A percentile compares a stretch with the other conserved stretches of the same genome.
Conservation (phyloP, 2,888 invertebrate genomes). For the Tromatobia lineatoria region DNA sequence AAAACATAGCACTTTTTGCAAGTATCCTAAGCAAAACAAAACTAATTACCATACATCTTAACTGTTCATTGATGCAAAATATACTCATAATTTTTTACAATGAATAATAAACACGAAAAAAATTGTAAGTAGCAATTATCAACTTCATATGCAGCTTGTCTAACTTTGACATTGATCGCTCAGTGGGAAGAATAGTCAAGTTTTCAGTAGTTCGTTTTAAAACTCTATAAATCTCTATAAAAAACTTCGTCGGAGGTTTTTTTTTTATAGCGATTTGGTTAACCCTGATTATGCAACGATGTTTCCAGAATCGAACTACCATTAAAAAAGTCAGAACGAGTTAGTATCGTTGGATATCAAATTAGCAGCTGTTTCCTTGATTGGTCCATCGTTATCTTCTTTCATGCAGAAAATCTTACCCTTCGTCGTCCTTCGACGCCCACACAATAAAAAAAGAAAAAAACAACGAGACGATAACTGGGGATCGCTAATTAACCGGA, state of each 20-base stretch:
- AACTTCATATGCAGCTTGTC: neutral
- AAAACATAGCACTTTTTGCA: neutral
- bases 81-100: too few relatives aligned
- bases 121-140: too few relatives aligned
- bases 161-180: neutral
- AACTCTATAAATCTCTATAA: neutral
- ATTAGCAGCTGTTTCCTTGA: slow-evolving; percentile 16
- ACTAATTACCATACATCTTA: too few relatives aligned
- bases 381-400: slow-evolving; percentile 21
- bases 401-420: neutral
- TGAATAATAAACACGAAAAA: too few relatives aligned
- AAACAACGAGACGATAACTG: slow-evolving; percentile 23
- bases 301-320: neutral
- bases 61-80: too few relatives aligned
- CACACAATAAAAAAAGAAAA: neutral
- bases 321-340: neutral
- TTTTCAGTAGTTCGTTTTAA: too few relatives aligned
- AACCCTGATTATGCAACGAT: neutral
- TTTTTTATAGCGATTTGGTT: too few relatives aligned
- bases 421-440: slow-evolving; percentile 3
- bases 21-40: neutral
- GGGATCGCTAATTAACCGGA: slow-evolving; percentile 60
- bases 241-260: neutral
- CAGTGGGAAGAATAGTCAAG: neutral
- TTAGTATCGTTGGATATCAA: slow-evolving; percentile 27